Conservation (phyloP, 2,888 invertebrate genomes). For the Nowickia ferox region DNA sequence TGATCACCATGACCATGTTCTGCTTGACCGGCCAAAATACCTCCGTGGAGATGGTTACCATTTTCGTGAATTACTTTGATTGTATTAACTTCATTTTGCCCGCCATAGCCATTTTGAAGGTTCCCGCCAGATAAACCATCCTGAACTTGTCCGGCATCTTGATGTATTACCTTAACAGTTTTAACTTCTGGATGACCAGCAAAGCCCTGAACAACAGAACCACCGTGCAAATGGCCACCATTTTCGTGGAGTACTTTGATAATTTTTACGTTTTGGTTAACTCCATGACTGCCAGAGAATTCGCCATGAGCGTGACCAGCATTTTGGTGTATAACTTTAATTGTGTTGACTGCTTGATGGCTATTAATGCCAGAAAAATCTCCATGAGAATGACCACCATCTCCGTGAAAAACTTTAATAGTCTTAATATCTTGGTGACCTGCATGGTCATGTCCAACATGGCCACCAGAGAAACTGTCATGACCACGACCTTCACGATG, state of each 20-base stretch:
- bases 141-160: conserved; percentile 35
- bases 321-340: conserved; percentile 74
- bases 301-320: conserved; percentile 53
- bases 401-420: conserved; percentile 56
- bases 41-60: conserved; percentile 54
- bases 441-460: conserved; percentile 51
- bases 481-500: conserved; percentile 45
- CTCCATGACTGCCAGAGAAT: background rate
- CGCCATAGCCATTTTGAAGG: conserved; percentile 42
- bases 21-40: conserved; percentile 43
- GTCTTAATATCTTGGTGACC: conserved; percentile 60
- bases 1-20: conserved; percentile 66
- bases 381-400: background rate
- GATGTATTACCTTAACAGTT: conserved; percentile 75
- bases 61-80: conserved; percentile 77
- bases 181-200: conserved; percentile 71
- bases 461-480: conserved; percentile 70
- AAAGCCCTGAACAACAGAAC: conserved; percentile 37
- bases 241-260: conserved; percentile 59
- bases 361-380: conserved; percentile 16
- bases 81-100: conserved; percentile 75
- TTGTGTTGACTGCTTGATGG: conserved; percentile 74
- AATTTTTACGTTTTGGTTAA: conserved; percentile 59
- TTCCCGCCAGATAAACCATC: background rate
- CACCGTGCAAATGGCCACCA: conserved; percentile 1